Percentiles rank a stretch among this genome's conserved stretches.
Conservation (phyloP, 1,140 invertebrate genomes). For the Laupala kohalensis region DNA sequence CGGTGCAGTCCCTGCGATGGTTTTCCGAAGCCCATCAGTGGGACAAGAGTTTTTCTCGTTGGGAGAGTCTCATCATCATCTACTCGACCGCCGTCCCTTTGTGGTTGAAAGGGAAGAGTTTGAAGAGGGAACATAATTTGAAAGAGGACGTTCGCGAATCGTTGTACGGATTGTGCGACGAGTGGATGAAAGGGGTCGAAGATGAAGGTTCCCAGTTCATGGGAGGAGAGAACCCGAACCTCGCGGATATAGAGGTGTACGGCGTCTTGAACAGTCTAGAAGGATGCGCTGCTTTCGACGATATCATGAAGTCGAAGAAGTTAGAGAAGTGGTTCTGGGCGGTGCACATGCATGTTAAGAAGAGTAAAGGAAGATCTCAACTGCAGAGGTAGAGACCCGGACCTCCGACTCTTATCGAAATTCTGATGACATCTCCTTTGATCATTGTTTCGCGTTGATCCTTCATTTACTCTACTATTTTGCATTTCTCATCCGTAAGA, state of each 20-base stretch:
- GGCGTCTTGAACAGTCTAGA: conserved; percentile 90
- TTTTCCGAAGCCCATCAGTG: too few relatives aligned
- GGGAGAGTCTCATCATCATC: too few relatives aligned
- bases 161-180: conserved; percentile 75
- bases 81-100: too few relatives aligned
- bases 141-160: conserved; percentile 80
- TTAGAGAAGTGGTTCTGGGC: conserved; percentile 43
- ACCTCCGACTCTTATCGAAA: too few relatives aligned
- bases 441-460: too few relatives aligned
- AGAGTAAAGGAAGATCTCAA: conserved; percentile 33
- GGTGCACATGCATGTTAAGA: conserved; percentile 34
- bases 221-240: conserved; percentile 77
- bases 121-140: conserved; percentile 65
- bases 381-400: too few relatives aligned
- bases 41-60: too few relatives aligned
- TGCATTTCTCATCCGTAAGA: too few relatives aligned
- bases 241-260: conserved; percentile 88
- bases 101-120: too few relatives aligned
- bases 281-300: conserved; percentile 83
- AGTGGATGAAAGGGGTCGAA: conserved; percentile 62
- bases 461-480: too few relatives aligned
- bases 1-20: too few relatives aligned
- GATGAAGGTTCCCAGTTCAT: conserved; percentile 53
- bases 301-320: conserved; percentile 58
- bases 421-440: too few relatives aligned